Evolutionary conservation across 2,113 vertebrate genomes (phyloP), one percentile per base, ranked within the genome.

Genomic region (Hippocampus abdominalis): DNA sequence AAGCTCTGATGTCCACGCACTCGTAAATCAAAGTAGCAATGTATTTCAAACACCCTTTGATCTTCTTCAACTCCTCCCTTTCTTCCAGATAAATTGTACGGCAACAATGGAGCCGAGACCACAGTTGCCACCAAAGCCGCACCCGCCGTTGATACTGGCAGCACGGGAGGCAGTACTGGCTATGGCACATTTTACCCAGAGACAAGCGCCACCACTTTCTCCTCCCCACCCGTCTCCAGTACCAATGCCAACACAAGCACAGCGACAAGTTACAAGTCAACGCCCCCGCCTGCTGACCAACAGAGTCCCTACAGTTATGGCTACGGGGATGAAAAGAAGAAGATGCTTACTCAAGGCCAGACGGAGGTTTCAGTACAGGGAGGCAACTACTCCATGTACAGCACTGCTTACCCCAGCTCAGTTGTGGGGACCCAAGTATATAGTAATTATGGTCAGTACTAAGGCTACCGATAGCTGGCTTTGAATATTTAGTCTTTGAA

Each of bases 281-380:
- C 89, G 83, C 81, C 87, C 0, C 87, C 87, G 2, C 85, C 90
- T 1, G 70, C 73, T 0, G 88, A 90, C 49, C 87, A 90, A 81
- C 79, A 84, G 74, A 91, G 90, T 64, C 90, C 90, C 0, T 91
- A 91, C 73, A 91, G 90, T 74, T 91, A 91, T 3, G 90, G 88
- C 0, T 91, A 91, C 1, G 90, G 90, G 27, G 90, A 87, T 3
- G 88, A 90, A 73, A 91, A 91, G 75, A 90, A 88, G 83, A 91
- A 90, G 64, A 83, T 88, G 84, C 84, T 91, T 46, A 90, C 80
- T 21, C 88, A 90, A 64, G 64, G 71, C 46, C 76, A 72, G 54
- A 73, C 8, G 16, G 80, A 71, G 5, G 29, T 13, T 32, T 64
- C 63, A 9, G 15, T 23, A 9, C 79, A 78, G 51, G 75, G 66